Evolutionary conservation across 2,888 invertebrate species (phyloP).

Genomic region (Hetaerina titia): DNA sequence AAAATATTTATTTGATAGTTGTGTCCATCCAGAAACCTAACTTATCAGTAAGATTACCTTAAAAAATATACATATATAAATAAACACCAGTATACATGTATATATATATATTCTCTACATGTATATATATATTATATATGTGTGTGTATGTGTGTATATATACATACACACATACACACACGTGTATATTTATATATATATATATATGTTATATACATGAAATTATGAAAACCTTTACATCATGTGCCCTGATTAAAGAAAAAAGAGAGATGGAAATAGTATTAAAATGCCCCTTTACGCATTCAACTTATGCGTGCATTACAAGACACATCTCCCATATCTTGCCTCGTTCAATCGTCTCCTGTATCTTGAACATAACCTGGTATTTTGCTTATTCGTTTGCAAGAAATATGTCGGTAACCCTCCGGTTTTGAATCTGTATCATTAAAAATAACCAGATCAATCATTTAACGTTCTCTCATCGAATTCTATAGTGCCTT

Average conservation of each 20-base stretch:
- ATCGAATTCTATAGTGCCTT: neutral
- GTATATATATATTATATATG: too few species aligned
- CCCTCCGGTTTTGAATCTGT: conserved; percentile 50
- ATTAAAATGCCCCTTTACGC: neutral
- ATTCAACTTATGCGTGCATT: neutral
- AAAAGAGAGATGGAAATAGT: neutral
- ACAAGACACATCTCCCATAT: neutral
- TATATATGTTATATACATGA: neutral
- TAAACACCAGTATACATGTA: too few species aligned
- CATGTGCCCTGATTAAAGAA: neutral
- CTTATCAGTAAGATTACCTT: too few species aligned
- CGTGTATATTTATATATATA: too few species aligned
- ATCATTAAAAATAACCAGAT: conserved; percentile 45
- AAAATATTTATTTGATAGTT: too few species aligned
- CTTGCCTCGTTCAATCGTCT: neutral
- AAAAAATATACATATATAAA: too few species aligned
- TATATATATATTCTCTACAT: too few species aligned
- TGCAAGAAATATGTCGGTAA: conserved; percentile 52
- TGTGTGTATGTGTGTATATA: too few species aligned
- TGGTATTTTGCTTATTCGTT: neutral
- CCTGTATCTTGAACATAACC: neutral
- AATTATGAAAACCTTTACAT: neutral
- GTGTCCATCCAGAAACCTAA: too few species aligned
- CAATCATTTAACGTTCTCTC: conserved; percentile 58
- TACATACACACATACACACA: too few species aligned